Evolutionary conservation across 2,113 vertebrate species (phyloP).

Genomic region (Symphodus melops): DNA sequence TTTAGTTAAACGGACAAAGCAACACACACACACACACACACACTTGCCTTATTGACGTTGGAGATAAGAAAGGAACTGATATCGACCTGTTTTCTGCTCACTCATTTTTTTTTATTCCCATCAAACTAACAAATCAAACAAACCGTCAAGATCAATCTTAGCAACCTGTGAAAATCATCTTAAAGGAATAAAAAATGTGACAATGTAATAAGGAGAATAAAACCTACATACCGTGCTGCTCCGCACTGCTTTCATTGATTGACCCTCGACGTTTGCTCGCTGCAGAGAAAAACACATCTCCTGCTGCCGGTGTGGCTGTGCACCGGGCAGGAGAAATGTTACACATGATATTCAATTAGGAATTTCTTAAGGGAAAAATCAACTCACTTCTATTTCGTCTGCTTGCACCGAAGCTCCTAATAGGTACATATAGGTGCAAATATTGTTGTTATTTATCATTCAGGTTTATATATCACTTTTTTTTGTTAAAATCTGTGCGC

Average conservation of each 20-base stretch:
- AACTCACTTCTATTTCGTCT: not conserved
- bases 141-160: not conserved
- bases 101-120: conserved; percentile 39
- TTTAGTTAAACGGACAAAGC: conserved; percentile 11
- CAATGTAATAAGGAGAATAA: conserved; percentile 43
- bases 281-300: conserved; percentile 81
- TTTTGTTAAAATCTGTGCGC: not conserved
- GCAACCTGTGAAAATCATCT: conserved; percentile 3
- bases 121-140: conserved; percentile 18
- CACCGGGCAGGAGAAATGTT: conserved; percentile 89
- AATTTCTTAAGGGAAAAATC: conserved; percentile 84
- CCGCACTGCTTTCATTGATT: conserved; percentile 85
- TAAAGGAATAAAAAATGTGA: conserved; percentile 44
- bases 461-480: not conserved
- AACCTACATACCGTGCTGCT: conserved; percentile 84
- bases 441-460: not conserved
- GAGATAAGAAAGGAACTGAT: conserved; percentile 39
- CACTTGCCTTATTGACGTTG: conserved; percentile 40
- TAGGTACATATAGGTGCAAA: not conserved
- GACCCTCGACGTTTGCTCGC: conserved; percentile 85
- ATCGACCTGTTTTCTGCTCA: conserved; percentile 39
- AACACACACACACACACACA: conserved; percentile 27
- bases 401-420: not conserved
- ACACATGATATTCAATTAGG: conserved; percentile 92
- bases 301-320: conserved; percentile 86